These are phyloP conservation scores for Ammodytes marinus DNA, from an alignment of 2,113 vertebrate genomes.

Conservation along the genomic window DNA sequence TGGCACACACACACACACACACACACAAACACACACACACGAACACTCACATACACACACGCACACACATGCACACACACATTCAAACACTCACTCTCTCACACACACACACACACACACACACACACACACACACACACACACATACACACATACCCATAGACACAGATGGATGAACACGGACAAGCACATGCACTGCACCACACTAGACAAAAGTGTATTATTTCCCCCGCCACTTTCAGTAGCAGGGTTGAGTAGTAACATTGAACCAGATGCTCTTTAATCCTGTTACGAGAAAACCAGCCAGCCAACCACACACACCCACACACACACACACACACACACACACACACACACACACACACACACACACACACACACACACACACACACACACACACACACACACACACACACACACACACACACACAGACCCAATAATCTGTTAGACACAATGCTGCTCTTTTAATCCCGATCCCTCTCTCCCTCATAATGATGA, in stretches of 20 bases:
- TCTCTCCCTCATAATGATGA: slow-evolving; percentile 69
- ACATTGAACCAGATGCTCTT: slow-evolving; percentile 81
- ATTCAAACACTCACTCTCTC: not conserved
- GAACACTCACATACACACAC: not conserved
- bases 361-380: slow-evolving; percentile 28
- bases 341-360: slow-evolving; percentile 20
- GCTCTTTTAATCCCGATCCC: slow-evolving; percentile 75
- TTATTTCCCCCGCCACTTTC: slow-evolving; percentile 76
- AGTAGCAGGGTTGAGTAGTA: slow-evolving; percentile 74
- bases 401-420: slow-evolving; percentile 19
- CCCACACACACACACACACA: too few species aligned
- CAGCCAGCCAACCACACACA: slow-evolving; percentile 77
- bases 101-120: not conserved
- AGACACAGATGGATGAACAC: slow-evolving; percentile 26
- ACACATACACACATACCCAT: not conserved
- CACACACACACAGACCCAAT: slow-evolving; percentile 45
- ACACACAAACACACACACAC: not conserved
- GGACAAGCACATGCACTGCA: slow-evolving; percentile 28
- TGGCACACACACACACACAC: not conserved
- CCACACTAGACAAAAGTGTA: slow-evolving; percentile 61
- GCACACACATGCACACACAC: slow-evolving; percentile 20
- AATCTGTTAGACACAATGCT: slow-evolving; percentile 74
- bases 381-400: slow-evolving; percentile 49
- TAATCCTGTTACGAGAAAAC: slow-evolving; percentile 82
- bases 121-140: not conserved